Evolutionary conservation across 2,888 invertebrate species (phyloP).

Genomic region (Ptycholaimellus sp.): DNA sequence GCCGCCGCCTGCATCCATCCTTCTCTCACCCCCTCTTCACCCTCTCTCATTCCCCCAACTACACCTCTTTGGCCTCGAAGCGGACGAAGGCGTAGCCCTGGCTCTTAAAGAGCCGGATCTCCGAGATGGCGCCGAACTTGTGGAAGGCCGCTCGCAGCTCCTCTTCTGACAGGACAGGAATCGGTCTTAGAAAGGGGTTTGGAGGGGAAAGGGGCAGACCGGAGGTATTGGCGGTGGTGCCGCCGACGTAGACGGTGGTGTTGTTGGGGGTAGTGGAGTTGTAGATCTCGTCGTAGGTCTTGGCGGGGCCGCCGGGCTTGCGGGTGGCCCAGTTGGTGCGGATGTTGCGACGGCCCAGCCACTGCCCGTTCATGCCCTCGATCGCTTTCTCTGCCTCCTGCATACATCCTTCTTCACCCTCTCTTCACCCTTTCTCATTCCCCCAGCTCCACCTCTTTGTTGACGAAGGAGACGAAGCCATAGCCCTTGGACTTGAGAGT

Average conservation of each 20-base stretch:
- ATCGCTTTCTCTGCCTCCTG: constrained; percentile 88
- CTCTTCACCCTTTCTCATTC: too few relatives aligned
- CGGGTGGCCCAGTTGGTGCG: constrained; percentile 97
- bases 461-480: constrained; percentile 95
- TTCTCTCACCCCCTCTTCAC: too few relatives aligned
- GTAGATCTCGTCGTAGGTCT: constrained; percentile 43
- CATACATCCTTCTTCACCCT: too few relatives aligned
- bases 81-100: constrained; percentile 48
- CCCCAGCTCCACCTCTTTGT: constrained; percentile 62
- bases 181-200: not conserved
- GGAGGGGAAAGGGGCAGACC: constrained; percentile 8
- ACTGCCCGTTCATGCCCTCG: constrained; percentile 92
- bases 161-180: constrained; percentile 42
- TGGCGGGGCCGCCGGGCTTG: constrained; percentile 46
- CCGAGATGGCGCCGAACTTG: constrained; percentile 78
- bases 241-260: constrained; percentile 93
- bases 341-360: constrained; percentile 83
- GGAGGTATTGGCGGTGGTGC: constrained; percentile 36
- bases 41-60: too few relatives aligned
- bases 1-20: constrained; percentile 91
- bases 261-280: constrained; percentile 93
- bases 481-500: constrained; percentile 97
- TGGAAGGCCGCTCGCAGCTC: constrained; percentile 81
- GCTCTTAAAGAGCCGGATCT: constrained; percentile 89
- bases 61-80: constrained; percentile 86